A percentile compares a stretch with the other conserved stretches of the same genome.
Evolutionary conservation across 2,888 invertebrate genomes (phyloP).

Genomic region (Leucophenga maculata): DNA sequence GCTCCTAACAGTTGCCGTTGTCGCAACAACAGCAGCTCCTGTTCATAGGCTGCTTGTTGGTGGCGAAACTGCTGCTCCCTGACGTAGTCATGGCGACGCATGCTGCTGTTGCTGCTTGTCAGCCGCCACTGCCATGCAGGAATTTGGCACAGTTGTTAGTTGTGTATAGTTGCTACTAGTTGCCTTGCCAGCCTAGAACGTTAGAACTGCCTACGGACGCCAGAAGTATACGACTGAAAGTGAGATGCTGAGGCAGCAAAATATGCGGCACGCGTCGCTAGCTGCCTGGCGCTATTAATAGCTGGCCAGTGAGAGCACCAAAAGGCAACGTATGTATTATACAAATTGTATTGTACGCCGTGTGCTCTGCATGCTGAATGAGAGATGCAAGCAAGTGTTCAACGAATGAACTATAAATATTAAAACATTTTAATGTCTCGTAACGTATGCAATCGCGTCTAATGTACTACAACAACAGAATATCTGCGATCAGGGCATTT

Average conservation of each 20-base stretch:
- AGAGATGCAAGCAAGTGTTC: constrained; percentile 17
- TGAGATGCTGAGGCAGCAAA: background rate
- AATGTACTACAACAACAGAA: too few species aligned
- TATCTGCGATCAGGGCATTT: constrained; percentile 4
- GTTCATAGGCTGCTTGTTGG: constrained; percentile 39
- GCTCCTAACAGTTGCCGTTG: background rate
- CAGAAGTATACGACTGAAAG: constrained; percentile 8
- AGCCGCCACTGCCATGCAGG: background rate
- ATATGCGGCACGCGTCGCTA: constrained; percentile 14
- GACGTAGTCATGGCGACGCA: constrained; percentile 54
- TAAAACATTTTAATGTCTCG: constrained; percentile 6
- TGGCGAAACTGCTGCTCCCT: constrained; percentile 34
- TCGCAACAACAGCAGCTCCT: constrained; percentile 7
- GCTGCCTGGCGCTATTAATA: constrained; percentile 3
- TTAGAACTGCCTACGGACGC: background rate
- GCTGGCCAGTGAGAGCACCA: background rate
- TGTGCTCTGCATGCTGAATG: background rate
- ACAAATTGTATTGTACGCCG: background rate
- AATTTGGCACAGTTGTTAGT: constrained; percentile 11
- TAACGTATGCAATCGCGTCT: constrained; percentile 1
- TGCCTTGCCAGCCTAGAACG: background rate
- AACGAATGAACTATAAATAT: constrained; percentile 6
- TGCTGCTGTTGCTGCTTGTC: constrained; percentile 33
- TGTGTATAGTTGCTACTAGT: constrained; percentile 20
- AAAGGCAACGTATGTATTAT: background rate